A percentile compares a stretch with the other conserved stretches of the same genome.
phyloP scores from a whole-genome alignment of 2,113 vertebrate genomes.

The Elephantulus edwardii region DNA sequence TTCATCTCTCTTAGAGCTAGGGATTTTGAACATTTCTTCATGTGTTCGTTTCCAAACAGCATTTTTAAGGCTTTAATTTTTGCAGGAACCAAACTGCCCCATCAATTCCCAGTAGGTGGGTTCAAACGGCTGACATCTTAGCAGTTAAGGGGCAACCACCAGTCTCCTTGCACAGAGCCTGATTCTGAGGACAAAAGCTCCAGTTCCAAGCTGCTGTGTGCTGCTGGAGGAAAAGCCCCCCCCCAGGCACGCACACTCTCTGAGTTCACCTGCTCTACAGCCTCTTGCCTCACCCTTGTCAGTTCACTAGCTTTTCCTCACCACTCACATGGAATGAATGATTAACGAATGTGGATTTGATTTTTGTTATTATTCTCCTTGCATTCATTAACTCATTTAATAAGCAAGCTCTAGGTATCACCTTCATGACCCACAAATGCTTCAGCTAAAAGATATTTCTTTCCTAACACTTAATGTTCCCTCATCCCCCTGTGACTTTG shows the following conservation, averaged over 20 bases:
- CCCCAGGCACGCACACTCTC: not conserved
- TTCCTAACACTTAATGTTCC: slow-evolving; percentile 6
- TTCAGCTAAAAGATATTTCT: slow-evolving; percentile 42
- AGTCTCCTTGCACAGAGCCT: not conserved
- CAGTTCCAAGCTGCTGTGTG: not conserved
- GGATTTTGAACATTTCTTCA: too few relatives aligned
- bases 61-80: not conserved
- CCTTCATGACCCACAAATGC: not conserved
- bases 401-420: not conserved
- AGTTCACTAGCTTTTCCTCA: not conserved
- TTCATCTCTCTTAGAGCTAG: too few relatives aligned
- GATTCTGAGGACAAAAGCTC: not conserved
- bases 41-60: too few relatives aligned
- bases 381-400: slow-evolving; percentile 38
- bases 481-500: not conserved
- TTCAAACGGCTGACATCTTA: not conserved
- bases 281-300: not conserved
- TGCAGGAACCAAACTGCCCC: not conserved
- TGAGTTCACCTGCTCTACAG: not conserved
- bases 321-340: not conserved
- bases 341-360: not conserved
- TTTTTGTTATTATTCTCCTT: slow-evolving; percentile 15
- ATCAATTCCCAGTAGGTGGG: not conserved
- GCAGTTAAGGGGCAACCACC: not conserved
- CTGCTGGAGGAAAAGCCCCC: not conserved